Evolutionary conservation across 2,888 invertebrate species (phyloP), one percentile per base, ranked within the genome.

Genomic region (Flexamia atlantica): DNA sequence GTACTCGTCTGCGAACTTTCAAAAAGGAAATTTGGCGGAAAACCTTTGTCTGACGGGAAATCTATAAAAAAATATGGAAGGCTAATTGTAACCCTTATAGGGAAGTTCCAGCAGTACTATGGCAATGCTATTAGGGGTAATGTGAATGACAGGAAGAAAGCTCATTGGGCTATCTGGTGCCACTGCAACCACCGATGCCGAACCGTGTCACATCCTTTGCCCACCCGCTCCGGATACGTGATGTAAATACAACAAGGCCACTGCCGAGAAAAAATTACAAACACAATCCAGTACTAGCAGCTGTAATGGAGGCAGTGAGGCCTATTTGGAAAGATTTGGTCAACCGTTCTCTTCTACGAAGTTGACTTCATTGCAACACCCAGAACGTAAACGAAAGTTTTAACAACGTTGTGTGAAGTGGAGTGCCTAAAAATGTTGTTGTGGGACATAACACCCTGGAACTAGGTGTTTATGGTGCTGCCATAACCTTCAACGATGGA

Each of bases 151-250:
- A 23, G 57, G 20, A 64, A 83, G 25, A 60, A 76, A 2, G 79
- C 79, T 76, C 36, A 30, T 28, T 23, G 40, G 7, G 83, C 60
- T 70, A 64, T 83, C 7, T 83, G 83, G 83, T 32, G 76, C 17
- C 20, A 76, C 9, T 83, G 79, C 36, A 60, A 28, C 36, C 72
- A 72, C 17, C 25, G 72, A 72, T 17, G 36, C 14, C 1, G 2
- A 9, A 28, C 72, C 72, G 17, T 30, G 30, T 25, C 72, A 72
- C 36, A n/a, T 5, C 10, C 40, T 72, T 14, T 72, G 36, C 36
- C 72, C 72, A 9, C 12, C 7, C 1, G 0, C 46, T 10, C 46
- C 76, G 20, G 28, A 46, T 10, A 76, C 50, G 4, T 76, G 46
- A 23, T 42, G 76, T 46, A 20, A 23, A 3, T 46, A 23, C 25